Conservation (phyloP, 2,797 vertebrate species). For the Sciurus carolinensis region DNA sequence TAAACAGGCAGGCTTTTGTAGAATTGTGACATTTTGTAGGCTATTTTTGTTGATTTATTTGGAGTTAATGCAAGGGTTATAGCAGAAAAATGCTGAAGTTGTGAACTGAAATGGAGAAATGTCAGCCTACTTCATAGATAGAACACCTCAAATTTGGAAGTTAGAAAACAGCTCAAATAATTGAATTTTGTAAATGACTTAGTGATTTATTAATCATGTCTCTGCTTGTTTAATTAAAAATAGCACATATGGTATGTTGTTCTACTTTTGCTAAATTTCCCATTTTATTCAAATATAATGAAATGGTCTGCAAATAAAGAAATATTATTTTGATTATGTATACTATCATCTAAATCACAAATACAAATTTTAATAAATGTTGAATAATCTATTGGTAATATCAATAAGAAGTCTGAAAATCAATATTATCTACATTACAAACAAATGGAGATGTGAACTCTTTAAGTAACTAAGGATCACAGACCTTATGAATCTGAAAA, state of each 20-base stretch:
- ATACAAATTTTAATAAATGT: background rate
- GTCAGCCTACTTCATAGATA: background rate
- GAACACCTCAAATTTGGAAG: background rate
- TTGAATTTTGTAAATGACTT: background rate
- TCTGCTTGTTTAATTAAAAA: background rate
- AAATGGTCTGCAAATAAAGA: background rate
- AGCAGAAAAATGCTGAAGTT: background rate
- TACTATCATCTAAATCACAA: background rate
- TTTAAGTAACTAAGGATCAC: background rate
- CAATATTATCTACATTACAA: background rate
- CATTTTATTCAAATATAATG: conserved; percentile 19
- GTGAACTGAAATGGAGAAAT: background rate
- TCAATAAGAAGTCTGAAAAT: conserved; percentile 16
- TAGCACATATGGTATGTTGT: background rate
- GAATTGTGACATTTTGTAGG: background rate
- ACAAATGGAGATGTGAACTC: background rate
- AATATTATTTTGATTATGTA: background rate
- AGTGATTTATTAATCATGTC: background rate
- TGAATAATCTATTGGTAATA: background rate
- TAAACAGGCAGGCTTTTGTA: conserved; percentile 13
- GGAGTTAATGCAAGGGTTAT: background rate
- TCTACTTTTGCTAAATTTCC: conserved; percentile 5
- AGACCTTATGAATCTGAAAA: background rate
- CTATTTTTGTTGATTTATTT: conserved; percentile 13
- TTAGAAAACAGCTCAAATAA: conserved; percentile 39